Evolutionary conservation across 2,797 vertebrate species (phyloP).

Genomic region (Syncerus caffer): DNA sequence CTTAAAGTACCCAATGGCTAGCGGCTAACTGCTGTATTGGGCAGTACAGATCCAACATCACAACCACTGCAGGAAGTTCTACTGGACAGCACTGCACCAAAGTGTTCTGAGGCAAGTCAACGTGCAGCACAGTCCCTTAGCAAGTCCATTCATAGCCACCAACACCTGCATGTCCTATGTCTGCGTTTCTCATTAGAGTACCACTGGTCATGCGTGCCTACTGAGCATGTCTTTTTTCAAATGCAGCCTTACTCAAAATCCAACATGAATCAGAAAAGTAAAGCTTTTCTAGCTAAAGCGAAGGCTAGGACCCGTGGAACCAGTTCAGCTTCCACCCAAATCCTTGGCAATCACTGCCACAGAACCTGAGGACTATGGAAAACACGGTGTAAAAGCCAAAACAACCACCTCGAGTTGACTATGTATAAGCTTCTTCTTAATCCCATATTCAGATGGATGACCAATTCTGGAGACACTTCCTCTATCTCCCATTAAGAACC

Average conservation of each 20-base stretch:
- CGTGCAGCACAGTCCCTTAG: background rate
- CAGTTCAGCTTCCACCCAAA: background rate
- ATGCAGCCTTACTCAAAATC: background rate
- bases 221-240: background rate
- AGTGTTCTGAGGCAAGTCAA: background rate
- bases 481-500: background rate
- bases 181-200: fast-evolving
- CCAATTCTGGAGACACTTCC: background rate
- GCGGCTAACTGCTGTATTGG: background rate
- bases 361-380: fast-evolving
- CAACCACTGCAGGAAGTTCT: background rate
- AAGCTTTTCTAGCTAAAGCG: background rate
- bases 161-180: background rate
- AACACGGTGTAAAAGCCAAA: background rate
- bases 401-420: fast-evolving
- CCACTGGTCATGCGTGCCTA: too few species aligned
- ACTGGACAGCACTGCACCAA: background rate
- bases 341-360: too few species aligned
- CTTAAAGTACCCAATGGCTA: background rate
- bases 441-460: too few species aligned
- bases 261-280: background rate
- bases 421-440: background rate
- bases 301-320: background rate
- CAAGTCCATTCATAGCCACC: background rate
- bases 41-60: background rate